Percentiles rank a stretch among this genome's conserved stretches.
These are phyloP conservation scores for Eurytoma californica DNA, from an alignment of 2,888 invertebrate species.

Conservation along the genomic window DNA sequence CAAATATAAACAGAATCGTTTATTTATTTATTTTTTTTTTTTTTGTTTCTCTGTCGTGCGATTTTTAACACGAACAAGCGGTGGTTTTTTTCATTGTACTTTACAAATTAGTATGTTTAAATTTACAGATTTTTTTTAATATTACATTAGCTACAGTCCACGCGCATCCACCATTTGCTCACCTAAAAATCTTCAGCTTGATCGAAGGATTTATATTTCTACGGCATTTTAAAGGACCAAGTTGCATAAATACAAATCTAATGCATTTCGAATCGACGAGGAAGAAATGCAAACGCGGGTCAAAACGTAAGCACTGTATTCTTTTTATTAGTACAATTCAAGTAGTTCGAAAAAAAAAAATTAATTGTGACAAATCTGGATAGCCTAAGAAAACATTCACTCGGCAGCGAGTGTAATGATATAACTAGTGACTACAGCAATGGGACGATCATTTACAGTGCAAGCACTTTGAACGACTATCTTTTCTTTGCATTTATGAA, in stretches of 20 bases:
- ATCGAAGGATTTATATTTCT: constrained; percentile 33
- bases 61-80: constrained; percentile 16
- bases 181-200: constrained; percentile 11
- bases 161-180: not conserved
- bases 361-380: constrained; percentile 33
- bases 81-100: not conserved
- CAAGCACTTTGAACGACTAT: constrained; percentile 30
- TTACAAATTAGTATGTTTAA: not conserved
- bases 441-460: constrained; percentile 34
- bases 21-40: too few relatives aligned
- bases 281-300: constrained; percentile 58
- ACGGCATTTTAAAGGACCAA: constrained; percentile 35
- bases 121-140: not conserved
- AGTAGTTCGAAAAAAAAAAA: constrained; percentile 32
- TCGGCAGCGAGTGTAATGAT: constrained; percentile 25
- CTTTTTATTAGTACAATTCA: constrained; percentile 66
- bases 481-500: constrained; percentile 9
- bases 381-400: constrained; percentile 32
- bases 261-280: constrained; percentile 47
- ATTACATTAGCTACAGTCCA: not conserved
- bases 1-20: constrained; percentile 31
- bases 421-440: constrained; percentile 46
- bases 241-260: constrained; percentile 23
- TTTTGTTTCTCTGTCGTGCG: not conserved
- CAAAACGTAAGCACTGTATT: constrained; percentile 68